Base-by-base conservation (phyloP, 2,888 invertebrate genomes). In the Conistra vaccinii region DNA sequence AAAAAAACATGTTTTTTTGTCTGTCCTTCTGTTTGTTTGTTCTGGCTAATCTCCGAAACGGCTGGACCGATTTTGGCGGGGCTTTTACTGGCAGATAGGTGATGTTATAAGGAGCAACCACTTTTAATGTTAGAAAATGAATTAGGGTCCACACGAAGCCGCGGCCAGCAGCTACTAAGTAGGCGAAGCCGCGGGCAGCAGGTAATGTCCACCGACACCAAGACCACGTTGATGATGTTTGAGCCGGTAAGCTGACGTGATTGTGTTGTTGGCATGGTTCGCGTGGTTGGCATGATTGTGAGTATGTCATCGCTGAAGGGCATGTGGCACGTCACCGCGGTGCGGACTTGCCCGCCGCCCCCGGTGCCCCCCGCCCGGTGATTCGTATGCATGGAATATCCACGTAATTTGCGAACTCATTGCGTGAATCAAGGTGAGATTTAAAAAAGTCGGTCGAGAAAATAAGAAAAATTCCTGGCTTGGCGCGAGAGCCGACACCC, bases 351-450 rank as follows among this genome's bases (percentile, higher is more conserved):
- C 62, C 0, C 35, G 14, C 20, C 26, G 2, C 61, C 32, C 32
- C 57, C 29, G 1, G 4, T 4, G 0, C 23, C 5, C 45, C 48
- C 14, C 39, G 12, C 39, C 45, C 48, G 3, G 63, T 88, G 76
- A 93, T 94, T 93, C 90, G 91, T 93, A 94, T 94, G 94, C 94
- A 93, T 92, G 80, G 92, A 91, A 91, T 91, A 91, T 91, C 91
- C 88, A 89, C 79, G 89, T 93, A 91, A 93, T 94, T 93, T 93
- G 92, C 90, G 90, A 92, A 90, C 91, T 93, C 91, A 92, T 93
- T 91, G 92, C 92, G 87, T 85, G 92, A 93, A 92, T 94, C 91
- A 92, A 89, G 90, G 90, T 90, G 87, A 91, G 91, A 92, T 93
- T 93, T 91, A 89, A 89, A 91, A 90, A 92, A 88, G 72, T 85